Evolutionary conservation across 2,797 vertebrate genomes (phyloP).

Genomic region (Anniella stebbinsi): DNA sequence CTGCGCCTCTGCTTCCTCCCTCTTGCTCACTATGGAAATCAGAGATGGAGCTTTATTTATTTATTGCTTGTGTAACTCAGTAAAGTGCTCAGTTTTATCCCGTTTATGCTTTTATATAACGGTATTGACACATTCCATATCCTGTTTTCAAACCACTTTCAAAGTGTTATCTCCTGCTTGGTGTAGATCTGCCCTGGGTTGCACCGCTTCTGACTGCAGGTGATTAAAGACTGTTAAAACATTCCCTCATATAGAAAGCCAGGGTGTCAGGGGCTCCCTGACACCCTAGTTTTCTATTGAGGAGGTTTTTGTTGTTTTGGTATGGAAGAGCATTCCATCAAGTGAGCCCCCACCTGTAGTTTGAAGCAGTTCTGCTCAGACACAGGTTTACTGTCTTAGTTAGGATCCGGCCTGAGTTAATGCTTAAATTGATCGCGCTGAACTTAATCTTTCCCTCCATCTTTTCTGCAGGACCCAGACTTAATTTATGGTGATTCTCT

Average conservation of each 20-base stretch:
- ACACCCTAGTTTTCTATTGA: background rate
- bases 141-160: too few species aligned
- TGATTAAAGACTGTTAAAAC: background rate
- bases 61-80: too few species aligned
- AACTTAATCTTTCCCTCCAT: background rate
- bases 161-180: too few species aligned
- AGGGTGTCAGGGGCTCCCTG: too few species aligned
- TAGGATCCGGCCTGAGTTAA: background rate
- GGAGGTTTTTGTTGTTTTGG: background rate
- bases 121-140: too few species aligned
- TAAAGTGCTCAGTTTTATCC: too few species aligned
- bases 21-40: too few species aligned
- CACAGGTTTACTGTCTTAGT: background rate
- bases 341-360: background rate
- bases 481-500: background rate
- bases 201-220: background rate
- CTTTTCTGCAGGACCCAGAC: constrained; percentile 61
- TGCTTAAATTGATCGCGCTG: background rate
- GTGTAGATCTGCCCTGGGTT: too few species aligned
- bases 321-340: background rate
- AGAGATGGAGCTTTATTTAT: too few species aligned
- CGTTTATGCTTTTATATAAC: too few species aligned
- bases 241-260: background rate
- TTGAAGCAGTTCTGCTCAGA: background rate
- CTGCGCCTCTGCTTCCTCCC: too few species aligned